These are phyloP conservation scores for Diaprepes abbreviatus DNA, from an alignment of 2,888 invertebrate genomes.

Conservation along the genomic window DNA sequence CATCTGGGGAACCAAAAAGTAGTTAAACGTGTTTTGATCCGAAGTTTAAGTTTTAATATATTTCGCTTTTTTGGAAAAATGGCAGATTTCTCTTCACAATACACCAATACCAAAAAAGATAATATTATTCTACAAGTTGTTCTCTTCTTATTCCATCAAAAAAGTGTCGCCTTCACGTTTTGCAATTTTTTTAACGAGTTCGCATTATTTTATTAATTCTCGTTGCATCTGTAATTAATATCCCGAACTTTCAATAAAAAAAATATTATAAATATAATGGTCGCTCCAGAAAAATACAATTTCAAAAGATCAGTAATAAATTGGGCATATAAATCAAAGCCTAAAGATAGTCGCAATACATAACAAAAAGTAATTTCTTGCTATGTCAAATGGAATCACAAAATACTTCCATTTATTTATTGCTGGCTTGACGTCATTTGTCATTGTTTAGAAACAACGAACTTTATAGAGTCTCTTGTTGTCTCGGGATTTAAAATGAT, in stretches of 20 bases:
- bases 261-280: neutral
- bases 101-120: too few relatives aligned
- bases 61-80: too few relatives aligned
- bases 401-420: constrained; percentile 32
- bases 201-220: too few relatives aligned
- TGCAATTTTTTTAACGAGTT: too few relatives aligned
- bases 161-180: too few relatives aligned
- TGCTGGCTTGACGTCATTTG: constrained; percentile 26
- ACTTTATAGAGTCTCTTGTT: constrained; percentile 22
- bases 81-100: too few relatives aligned
- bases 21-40: too few relatives aligned
- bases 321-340: constrained; percentile 20
- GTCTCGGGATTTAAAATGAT: constrained; percentile 23
- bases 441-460: constrained; percentile 26
- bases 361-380: constrained; percentile 26
- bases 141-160: too few relatives aligned
- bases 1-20: too few relatives aligned
- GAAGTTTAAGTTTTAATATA: too few relatives aligned
- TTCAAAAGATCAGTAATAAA: constrained; percentile 14
- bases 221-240: too few relatives aligned
- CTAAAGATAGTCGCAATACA: constrained; percentile 13
- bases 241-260: neutral
- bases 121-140: too few relatives aligned
- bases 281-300: neutral
- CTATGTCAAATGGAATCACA: constrained; percentile 18